Evolutionary conservation across 1,140 invertebrate genomes (phyloP).

Genomic region (Nylanderia fulva): DNA sequence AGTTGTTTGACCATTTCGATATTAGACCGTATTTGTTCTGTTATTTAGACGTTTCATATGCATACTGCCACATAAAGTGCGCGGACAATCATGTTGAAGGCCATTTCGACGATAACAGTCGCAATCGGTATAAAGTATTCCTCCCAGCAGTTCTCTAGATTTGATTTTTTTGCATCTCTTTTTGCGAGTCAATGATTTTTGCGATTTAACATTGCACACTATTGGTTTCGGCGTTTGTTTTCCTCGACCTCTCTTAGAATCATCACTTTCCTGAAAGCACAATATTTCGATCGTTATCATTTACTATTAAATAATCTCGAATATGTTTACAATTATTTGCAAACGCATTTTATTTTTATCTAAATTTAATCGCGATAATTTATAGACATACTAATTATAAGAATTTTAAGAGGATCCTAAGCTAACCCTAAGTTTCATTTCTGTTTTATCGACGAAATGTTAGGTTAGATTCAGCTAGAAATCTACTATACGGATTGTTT

Average conservation of each 20-base stretch:
- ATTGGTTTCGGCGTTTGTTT: background rate
- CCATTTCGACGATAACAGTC: constrained; percentile 11
- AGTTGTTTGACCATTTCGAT: constrained; percentile 4
- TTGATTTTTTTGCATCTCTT: constrained; percentile 18
- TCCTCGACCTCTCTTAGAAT: background rate
- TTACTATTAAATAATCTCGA: background rate
- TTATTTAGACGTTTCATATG: constrained; percentile 3
- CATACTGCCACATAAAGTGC: constrained; percentile 27
- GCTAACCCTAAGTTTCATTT: too few species aligned
- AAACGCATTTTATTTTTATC: too few species aligned
- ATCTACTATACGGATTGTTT: too few species aligned
- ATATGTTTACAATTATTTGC: background rate
- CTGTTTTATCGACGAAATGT: too few species aligned
- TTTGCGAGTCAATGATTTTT: background rate
- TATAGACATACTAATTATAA: too few species aligned
- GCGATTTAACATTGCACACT: background rate
- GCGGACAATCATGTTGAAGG: background rate
- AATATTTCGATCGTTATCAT: background rate
- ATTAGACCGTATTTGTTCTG: constrained; percentile 15
- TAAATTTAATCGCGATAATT: too few species aligned
- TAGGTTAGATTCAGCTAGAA: too few species aligned
- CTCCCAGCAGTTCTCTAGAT: background rate
- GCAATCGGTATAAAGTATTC: background rate
- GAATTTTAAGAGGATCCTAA: too few species aligned
- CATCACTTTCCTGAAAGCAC: background rate